phyloP scores from a whole-genome alignment of 2,888 invertebrate species.

The Microctonus hyperodae region DNA sequence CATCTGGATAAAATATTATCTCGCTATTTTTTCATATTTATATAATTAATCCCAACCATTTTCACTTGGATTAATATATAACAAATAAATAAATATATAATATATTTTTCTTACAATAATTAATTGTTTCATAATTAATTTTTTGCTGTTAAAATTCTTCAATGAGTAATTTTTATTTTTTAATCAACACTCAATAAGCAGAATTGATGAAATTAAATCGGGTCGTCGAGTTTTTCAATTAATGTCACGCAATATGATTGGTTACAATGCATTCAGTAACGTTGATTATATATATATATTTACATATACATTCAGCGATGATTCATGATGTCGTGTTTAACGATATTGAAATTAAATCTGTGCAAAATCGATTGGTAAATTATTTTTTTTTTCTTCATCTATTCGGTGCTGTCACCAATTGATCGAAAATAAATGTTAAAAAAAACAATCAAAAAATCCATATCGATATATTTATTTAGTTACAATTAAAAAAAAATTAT shows the following conservation, averaged over 20 bases:
- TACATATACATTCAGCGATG: neutral
- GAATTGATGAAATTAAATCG: neutral
- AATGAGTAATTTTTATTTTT: neutral
- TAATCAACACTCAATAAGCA: neutral
- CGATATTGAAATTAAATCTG: neutral
- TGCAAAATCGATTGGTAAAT: neutral
- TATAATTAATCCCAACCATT: no score
- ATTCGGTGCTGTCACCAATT: neutral
- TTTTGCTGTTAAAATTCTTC: neutral
- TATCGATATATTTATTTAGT: neutral
- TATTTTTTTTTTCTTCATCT: neutral
- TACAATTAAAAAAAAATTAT: neutral
- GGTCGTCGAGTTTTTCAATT: constrained; percentile 1
- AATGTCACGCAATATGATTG: constrained; percentile 5
- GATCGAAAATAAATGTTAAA: neutral
- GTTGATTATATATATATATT: neutral
- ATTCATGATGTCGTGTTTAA: constrained; percentile 11
- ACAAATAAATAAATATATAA: no score
- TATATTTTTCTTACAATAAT: no score
- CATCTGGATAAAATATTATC: no score
- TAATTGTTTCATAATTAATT: neutral
- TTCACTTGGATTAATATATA: no score
- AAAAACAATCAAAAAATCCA: neutral
- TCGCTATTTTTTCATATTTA: no score
- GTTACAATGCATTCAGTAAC: neutral